Evolutionary conservation across 2,797 vertebrate species (phyloP).

Genomic region (Protonibea diacanthus): DNA sequence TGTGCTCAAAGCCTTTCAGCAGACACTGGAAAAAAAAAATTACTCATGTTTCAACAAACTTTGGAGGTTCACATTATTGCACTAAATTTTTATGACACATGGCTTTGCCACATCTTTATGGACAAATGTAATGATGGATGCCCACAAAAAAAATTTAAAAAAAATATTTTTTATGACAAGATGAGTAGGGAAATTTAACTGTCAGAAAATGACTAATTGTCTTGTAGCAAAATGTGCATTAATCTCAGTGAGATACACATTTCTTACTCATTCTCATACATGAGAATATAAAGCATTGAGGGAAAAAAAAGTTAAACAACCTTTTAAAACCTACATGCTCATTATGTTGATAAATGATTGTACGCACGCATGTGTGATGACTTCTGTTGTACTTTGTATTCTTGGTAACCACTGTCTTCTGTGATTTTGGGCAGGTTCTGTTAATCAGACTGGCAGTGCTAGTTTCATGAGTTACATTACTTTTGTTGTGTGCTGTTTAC

Average conservation of each 20-base stretch:
- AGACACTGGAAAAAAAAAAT: slow-evolving; percentile 86
- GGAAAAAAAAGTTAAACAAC: slow-evolving; percentile 84
- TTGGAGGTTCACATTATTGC: slow-evolving; percentile 96
- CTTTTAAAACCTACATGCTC: slow-evolving; percentile 93
- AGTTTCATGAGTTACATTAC: slow-evolving; percentile 90
- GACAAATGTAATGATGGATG: slow-evolving; percentile 95
- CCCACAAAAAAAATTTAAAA: slow-evolving; percentile 84
- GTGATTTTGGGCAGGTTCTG: slow-evolving; percentile 92
- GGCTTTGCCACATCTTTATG: slow-evolving; percentile 95
- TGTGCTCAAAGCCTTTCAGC: slow-evolving; percentile 84
- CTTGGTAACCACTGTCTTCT: slow-evolving; percentile 96
- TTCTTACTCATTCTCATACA: slow-evolving; percentile 99
- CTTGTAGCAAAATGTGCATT: slow-evolving; percentile 99
- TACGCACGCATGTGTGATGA: slow-evolving; percentile 97
- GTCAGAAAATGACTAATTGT: slow-evolving; percentile 95
- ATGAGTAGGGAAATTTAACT: slow-evolving; percentile 87
- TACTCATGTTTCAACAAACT: slow-evolving; percentile 90
- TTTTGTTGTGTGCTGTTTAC: slow-evolving; percentile 93
- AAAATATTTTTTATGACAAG: slow-evolving; percentile 90
- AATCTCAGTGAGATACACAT: slow-evolving; percentile 99
- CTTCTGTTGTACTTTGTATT: slow-evolving; percentile 96
- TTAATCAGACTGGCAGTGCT: slow-evolving; percentile 92
- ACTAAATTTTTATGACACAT: slow-evolving; percentile 98
- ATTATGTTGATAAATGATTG: slow-evolving; percentile 99
- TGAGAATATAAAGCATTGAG: slow-evolving; percentile 97